phyloP scores from a whole-genome alignment of 2,113 vertebrate genomes.

The Columbina picui region DNA sequence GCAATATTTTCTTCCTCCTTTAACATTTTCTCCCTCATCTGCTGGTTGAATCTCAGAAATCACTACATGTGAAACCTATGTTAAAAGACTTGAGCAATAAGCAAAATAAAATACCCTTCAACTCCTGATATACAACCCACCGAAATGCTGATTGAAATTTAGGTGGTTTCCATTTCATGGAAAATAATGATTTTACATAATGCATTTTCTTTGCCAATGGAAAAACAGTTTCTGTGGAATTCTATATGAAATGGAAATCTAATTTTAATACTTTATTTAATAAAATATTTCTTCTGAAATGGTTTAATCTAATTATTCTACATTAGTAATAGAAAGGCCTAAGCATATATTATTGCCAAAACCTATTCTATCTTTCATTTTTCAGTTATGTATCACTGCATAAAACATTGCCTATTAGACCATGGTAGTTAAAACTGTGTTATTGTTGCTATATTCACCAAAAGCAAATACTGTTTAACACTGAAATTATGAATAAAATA shows the following conservation, averaged over 20 bases:
- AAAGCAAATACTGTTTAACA: neutral
- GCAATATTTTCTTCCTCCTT: neutral
- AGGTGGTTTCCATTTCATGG: neutral
- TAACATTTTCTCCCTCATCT: neutral
- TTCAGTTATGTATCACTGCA: neutral
- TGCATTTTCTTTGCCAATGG: neutral
- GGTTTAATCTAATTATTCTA: neutral
- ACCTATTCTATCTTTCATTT: neutral
- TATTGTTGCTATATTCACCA: neutral
- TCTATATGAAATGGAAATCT: neutral
- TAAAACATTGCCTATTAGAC: neutral
- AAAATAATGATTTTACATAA: neutral
- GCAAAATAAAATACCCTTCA: neutral
- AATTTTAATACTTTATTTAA: neutral
- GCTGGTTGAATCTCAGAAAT: neutral
- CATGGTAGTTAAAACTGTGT: neutral
- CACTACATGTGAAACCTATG: neutral
- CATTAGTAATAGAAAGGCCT: neutral
- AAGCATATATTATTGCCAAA: neutral
- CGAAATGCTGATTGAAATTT: neutral
- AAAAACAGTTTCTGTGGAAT: neutral
- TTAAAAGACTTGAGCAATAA: neutral
- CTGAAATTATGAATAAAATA: neutral
- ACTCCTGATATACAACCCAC: neutral
- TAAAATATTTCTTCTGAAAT: accelerated